These are phyloP conservation scores for Neotoma lepida DNA, from an alignment of 2,113 vertebrate species.

Conservation along the genomic window DNA sequence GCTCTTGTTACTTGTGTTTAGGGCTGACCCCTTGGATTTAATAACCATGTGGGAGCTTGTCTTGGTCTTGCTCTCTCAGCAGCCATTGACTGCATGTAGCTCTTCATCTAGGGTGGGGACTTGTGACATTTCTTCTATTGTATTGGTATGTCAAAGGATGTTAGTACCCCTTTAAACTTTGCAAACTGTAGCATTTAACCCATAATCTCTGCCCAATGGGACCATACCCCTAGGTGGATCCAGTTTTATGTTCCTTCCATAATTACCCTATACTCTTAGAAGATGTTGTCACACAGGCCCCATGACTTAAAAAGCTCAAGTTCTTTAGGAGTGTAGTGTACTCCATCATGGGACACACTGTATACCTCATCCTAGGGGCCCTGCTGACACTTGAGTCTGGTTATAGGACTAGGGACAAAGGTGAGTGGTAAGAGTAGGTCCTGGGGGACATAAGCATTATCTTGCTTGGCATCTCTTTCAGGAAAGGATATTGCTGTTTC, in stretches of 20 bases:
- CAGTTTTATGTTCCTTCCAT: neutral
- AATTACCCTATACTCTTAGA: neutral
- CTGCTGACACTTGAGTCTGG: neutral
- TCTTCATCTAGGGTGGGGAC: neutral
- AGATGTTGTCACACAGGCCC: neutral
- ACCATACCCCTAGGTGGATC: neutral
- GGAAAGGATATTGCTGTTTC: neutral
- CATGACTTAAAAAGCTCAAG: no score
- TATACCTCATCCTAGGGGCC: neutral
- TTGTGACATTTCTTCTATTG: neutral
- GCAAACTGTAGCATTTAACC: neutral
- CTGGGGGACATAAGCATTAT: neutral
- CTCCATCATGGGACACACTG: neutral
- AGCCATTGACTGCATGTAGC: neutral
- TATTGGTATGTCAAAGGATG: neutral
- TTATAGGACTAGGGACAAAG: neutral
- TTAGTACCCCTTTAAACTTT: neutral
- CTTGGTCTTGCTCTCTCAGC: neutral
- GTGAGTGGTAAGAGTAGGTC: neutral
- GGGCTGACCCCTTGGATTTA: neutral
- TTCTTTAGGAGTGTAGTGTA: neutral
- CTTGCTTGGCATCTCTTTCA: neutral
- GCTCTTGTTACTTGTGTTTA: neutral
- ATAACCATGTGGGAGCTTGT: neutral
- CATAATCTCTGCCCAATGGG: neutral